Conservation (phyloP, 1,140 invertebrate genomes). For the Rhopalosiphum padi region DNA sequence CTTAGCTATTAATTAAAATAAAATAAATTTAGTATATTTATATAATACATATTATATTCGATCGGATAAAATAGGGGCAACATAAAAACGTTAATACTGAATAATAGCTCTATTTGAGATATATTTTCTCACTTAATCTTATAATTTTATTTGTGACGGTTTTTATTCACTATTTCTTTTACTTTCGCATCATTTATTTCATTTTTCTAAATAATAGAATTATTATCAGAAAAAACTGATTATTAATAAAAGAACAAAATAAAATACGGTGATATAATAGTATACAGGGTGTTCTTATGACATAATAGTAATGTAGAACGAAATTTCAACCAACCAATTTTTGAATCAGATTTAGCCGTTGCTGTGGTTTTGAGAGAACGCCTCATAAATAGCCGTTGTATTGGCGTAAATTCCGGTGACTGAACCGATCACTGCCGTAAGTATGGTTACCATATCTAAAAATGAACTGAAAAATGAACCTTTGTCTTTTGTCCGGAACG, state of each 20-base stretch:
- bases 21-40: background rate
- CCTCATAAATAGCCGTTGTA: slow-evolving; percentile 31
- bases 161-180: background rate
- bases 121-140: background rate
- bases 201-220: background rate
- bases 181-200: background rate
- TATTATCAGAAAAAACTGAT: background rate
- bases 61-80: background rate
- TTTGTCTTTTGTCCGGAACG: slow-evolving; percentile 36
- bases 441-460: slow-evolving; percentile 40
- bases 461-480: background rate
- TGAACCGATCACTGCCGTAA: slow-evolving; percentile 16
- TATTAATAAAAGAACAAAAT: background rate
- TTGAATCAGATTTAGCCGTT: background rate
- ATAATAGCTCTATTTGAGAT: background rate
- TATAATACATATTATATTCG: background rate
- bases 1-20: background rate
- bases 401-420: slow-evolving; percentile 52
- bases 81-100: slow-evolving; percentile 33
- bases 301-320: background rate
- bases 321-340: background rate
- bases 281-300: background rate
- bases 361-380: background rate
- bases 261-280: background rate
- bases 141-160: background rate